Evolutionary conservation across 2,888 invertebrate genomes (phyloP).

Genomic region (Caenorhabditis japonica): DNA sequence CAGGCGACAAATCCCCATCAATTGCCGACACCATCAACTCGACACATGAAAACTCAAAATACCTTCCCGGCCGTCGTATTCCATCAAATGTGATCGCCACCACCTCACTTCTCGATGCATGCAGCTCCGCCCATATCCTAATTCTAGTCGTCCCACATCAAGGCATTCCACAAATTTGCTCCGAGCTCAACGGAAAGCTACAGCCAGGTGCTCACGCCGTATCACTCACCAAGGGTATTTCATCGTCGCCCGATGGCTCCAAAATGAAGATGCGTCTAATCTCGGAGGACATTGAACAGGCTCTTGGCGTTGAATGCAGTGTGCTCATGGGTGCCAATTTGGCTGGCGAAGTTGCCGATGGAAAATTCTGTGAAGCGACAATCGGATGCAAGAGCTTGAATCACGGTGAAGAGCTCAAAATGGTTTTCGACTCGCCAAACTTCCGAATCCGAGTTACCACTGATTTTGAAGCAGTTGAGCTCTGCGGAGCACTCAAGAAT

Average conservation of each 20-base stretch:
- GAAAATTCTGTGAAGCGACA: slow-evolving; percentile 98
- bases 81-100: slow-evolving; percentile 95
- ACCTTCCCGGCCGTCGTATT: slow-evolving; percentile 92
- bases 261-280: slow-evolving; percentile 90
- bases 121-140: slow-evolving; percentile 91
- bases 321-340: slow-evolving; percentile 99
- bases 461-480: slow-evolving; percentile 95
- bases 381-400: slow-evolving; percentile 82
- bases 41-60: slow-evolving; percentile 97
- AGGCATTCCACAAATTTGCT: slow-evolving; percentile 72
- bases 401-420: slow-evolving; percentile 85
- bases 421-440: slow-evolving; percentile 92
- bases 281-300: slow-evolving; percentile 90
- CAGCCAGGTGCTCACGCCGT: slow-evolving; percentile 91
- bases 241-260: slow-evolving; percentile 42
- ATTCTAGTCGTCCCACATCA: slow-evolving; percentile 98
- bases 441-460: slow-evolving; percentile 96
- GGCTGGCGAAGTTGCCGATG: slow-evolving; percentile 91
- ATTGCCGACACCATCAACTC: slow-evolving; percentile 97
- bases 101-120: slow-evolving; percentile 90
- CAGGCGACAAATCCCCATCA: slow-evolving; percentile 27
- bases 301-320: slow-evolving; percentile 90
- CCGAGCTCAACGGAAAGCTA: slow-evolving; percentile 88
- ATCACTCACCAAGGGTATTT: slow-evolving; percentile 90
- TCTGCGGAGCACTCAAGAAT: slow-evolving; percentile 99